These are phyloP conservation scores for Limnephilus auricula DNA, from an alignment of 2,888 invertebrate genomes.

Conservation along the genomic window DNA sequence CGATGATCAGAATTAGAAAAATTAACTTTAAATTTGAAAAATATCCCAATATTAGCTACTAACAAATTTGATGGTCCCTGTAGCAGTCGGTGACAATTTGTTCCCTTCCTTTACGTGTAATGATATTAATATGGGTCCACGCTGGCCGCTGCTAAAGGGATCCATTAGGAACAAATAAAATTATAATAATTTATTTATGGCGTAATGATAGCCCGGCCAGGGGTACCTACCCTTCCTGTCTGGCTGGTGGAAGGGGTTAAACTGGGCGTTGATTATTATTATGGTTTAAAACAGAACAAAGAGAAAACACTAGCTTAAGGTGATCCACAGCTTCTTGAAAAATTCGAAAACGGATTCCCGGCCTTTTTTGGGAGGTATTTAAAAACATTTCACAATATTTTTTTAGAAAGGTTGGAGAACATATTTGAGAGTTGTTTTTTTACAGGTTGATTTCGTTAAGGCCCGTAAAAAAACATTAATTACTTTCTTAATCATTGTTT, in stretches of 20 bases:
- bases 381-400: too few species aligned
- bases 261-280: not conserved
- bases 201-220: constrained; percentile 57
- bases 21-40: too few species aligned
- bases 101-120: not conserved
- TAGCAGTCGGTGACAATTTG: not conserved
- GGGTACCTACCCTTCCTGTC: not conserved
- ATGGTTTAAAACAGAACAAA: not conserved
- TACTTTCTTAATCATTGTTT: too few species aligned
- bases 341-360: too few species aligned
- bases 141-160: constrained; percentile 55
- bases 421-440: too few species aligned
- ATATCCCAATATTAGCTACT: too few species aligned
- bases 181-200: constrained; percentile 65
- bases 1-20: too few species aligned
- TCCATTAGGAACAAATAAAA: constrained; percentile 62
- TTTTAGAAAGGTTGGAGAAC: too few species aligned
- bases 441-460: too few species aligned
- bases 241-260: not conserved
- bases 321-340: too few species aligned
- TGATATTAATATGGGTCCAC: not conserved
- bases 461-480: too few species aligned
- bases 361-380: too few species aligned
- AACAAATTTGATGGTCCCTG: not conserved
- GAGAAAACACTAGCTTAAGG: not conserved